Percentiles rank a stretch among this genome's conserved stretches.
Conservation (phyloP, 2,797 vertebrate species). For the Manis javanica region DNA sequence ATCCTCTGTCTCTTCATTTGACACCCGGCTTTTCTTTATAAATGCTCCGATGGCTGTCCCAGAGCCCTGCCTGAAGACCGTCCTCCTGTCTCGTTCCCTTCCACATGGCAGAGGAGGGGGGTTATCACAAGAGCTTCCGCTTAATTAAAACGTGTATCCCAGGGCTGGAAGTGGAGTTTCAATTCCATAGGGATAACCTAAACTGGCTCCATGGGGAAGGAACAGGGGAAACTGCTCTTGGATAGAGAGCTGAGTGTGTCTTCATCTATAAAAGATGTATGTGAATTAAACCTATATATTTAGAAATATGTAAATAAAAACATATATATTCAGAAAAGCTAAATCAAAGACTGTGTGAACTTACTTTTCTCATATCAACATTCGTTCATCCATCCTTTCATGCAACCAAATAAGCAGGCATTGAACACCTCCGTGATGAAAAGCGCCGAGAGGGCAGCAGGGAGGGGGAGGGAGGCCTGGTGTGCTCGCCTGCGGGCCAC, state of each 20-base stretch:
- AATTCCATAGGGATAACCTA: background rate
- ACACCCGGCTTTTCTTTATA: background rate
- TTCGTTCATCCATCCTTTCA: background rate
- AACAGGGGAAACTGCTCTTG: background rate
- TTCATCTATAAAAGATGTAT: background rate
- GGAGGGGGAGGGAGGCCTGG: too few relatives aligned
- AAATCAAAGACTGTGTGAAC: background rate
- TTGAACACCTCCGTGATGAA: too few relatives aligned
- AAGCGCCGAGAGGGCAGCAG: background rate
- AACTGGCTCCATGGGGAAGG: background rate
- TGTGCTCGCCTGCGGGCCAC: too few relatives aligned
- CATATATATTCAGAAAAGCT: background rate
- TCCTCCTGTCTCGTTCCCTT: background rate
- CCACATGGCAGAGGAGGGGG: background rate
- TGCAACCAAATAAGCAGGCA: background rate
- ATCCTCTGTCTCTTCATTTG: background rate
- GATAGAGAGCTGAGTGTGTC: background rate
- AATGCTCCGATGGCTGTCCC: background rate
- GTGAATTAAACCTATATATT: background rate
- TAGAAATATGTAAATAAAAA: background rate
- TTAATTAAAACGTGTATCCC: background rate
- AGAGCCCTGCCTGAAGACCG: fast-evolving
- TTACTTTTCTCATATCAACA: background rate
- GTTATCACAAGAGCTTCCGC: background rate
- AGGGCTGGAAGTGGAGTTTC: background rate